phyloP scores from a whole-genome alignment of 2,797 vertebrate genomes.

The Knipowitschia caucasica region DNA sequence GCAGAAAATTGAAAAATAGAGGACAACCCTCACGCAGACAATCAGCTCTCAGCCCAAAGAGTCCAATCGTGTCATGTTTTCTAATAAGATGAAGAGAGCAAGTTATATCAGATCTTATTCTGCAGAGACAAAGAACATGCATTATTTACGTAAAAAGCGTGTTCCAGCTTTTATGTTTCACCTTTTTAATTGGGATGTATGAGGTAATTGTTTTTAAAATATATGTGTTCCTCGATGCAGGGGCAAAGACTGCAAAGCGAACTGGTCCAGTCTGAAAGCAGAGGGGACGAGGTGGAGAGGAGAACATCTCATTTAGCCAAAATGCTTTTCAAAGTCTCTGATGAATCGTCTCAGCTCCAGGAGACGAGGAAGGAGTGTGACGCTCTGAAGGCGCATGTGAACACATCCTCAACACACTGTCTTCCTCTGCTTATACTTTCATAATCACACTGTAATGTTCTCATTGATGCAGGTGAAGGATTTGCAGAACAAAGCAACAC shows the following conservation, averaged over 20 bases:
- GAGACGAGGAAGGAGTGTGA: conserved; percentile 48
- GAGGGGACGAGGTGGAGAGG: conserved; percentile 57
- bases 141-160: too few relatives aligned
- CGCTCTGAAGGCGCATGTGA: conserved; percentile 52
- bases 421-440: too few relatives aligned
- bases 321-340: conserved; percentile 43
- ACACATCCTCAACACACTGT: conserved; percentile 12
- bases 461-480: conserved; percentile 45
- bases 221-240: conserved; percentile 40
- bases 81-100: too few relatives aligned
- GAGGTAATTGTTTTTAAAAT: too few relatives aligned
- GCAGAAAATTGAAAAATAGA: too few relatives aligned
- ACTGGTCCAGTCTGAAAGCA: conserved; percentile 63
- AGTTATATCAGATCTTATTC: too few relatives aligned
- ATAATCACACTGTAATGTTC: background rate
- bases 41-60: too few relatives aligned
- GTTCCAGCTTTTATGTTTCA: too few relatives aligned
- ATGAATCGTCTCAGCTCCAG: conserved; percentile 42
- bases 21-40: too few relatives aligned
- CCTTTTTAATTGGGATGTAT: too few relatives aligned
- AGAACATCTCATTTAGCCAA: conserved; percentile 36
- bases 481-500: conserved; percentile 26
- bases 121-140: too few relatives aligned
- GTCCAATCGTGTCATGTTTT: too few relatives aligned
- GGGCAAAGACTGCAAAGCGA: conserved; percentile 64